Evolutionary conservation across 2,888 invertebrate species (phyloP).

Genomic region (Lampropteryx suffumata): DNA sequence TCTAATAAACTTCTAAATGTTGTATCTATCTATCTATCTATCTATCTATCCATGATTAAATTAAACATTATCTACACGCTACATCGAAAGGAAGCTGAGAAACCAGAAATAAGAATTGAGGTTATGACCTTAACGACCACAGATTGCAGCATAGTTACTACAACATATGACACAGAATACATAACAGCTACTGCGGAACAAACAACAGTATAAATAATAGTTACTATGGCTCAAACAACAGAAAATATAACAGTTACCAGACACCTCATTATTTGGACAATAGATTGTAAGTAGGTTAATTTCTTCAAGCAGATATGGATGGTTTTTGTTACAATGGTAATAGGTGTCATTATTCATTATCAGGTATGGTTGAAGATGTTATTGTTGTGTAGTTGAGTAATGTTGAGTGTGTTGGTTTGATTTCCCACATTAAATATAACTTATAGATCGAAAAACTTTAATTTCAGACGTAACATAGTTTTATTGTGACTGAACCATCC

Average conservation of each 20-base stretch:
- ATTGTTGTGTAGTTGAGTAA: conserved; percentile 14
- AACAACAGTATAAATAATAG: background rate
- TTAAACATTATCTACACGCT: too few relatives aligned
- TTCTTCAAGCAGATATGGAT: conserved; percentile 10
- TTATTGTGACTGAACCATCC: too few relatives aligned
- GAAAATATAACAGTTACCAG: background rate
- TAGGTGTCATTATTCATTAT: conserved; percentile 16
- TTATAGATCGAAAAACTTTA: too few relatives aligned
- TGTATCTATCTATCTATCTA: too few relatives aligned
- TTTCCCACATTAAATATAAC: conserved; percentile 7
- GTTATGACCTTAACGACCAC: conserved; percentile 34
- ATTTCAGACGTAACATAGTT: too few relatives aligned
- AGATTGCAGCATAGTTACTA: conserved; percentile 6
- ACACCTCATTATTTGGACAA: conserved; percentile 22
- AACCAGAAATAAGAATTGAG: conserved; percentile 38
- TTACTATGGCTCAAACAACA: background rate
- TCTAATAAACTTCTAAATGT: too few relatives aligned
- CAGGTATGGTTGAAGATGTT: background rate
- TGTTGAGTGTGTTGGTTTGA: conserved; percentile 6
- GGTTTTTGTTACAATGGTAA: conserved; percentile 13
- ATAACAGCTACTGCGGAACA: too few relatives aligned
- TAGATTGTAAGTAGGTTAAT: conserved; percentile 18
- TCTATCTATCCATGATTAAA: too few relatives aligned
- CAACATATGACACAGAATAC: background rate
- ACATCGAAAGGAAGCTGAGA: conserved; percentile 27